A percentile compares a stretch with the other conserved stretches of the same genome.
Conservation (phyloP, 2,797 vertebrate genomes). For the Falco cherrug region DNA sequence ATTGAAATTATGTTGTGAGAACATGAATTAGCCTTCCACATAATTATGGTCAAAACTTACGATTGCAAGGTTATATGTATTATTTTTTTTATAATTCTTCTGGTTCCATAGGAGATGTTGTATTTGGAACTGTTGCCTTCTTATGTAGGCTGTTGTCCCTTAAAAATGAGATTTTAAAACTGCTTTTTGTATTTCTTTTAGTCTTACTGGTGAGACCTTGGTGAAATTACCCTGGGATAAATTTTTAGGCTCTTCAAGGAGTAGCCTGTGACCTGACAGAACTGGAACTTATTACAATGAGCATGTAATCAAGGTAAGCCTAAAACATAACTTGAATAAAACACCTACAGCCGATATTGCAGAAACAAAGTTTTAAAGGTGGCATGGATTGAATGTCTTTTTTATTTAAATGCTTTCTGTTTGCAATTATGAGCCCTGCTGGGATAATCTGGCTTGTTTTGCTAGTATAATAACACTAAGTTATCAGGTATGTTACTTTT, state of each 20-base stretch:
- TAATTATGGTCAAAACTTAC: neutral
- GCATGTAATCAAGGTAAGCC: neutral
- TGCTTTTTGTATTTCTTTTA: neutral
- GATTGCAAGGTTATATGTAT: neutral
- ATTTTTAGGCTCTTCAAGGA: neutral
- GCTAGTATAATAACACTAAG: neutral
- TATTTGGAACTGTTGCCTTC: neutral
- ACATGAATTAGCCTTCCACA: neutral
- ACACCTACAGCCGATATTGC: neutral
- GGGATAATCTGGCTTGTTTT: neutral
- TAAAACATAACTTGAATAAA: neutral
- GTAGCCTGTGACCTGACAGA: neutral
- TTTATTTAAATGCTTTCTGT: neutral
- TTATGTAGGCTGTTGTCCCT: neutral
- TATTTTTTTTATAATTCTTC: neutral
- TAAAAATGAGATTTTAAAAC: neutral
- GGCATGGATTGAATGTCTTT: neutral
- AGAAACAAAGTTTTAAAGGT: neutral
- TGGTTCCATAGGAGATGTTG: neutral
- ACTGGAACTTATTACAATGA: neutral
- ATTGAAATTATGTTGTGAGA: neutral
- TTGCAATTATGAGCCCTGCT: neutral
- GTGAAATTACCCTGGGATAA: neutral
- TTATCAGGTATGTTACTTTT: neutral
- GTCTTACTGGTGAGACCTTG: neutral